phyloP scores from a whole-genome alignment of 1,140 invertebrate species.

The Archivesica marissinica region DNA sequence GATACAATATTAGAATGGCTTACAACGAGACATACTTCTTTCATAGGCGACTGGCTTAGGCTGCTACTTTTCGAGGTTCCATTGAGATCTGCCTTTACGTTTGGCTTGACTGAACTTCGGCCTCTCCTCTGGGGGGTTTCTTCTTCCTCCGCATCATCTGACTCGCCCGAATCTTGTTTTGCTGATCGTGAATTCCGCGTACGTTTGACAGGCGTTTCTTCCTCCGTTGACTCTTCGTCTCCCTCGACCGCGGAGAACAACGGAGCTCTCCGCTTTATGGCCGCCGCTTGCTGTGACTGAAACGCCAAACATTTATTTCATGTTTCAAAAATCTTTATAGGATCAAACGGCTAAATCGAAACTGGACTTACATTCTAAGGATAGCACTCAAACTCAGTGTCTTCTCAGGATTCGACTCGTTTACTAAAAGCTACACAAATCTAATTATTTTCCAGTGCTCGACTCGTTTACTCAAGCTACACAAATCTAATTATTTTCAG shows the following conservation, averaged over 20 bases:
- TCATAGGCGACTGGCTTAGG: constrained; percentile 10
- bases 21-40: constrained; percentile 46
- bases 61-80: constrained; percentile 29
- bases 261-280: constrained; percentile 29
- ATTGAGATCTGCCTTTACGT: constrained; percentile 34
- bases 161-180: constrained; percentile 12
- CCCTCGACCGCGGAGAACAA: not conserved
- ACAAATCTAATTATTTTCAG: no score
- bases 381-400: no score
- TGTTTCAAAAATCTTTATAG: no score
- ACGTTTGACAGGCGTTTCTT: constrained; percentile 28
- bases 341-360: no score
- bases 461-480: no score
- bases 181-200: constrained; percentile 13
- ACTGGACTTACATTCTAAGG: no score
- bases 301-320: no score
- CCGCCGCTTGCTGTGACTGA: not conserved
- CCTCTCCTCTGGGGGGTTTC: constrained; percentile 10
- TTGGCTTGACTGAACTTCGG: constrained; percentile 17
- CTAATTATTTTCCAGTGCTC: no score
- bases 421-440: no score
- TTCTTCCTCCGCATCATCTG: constrained; percentile 42
- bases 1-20: no score
- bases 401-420: no score
- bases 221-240: constrained; percentile 40